Evolutionary conservation across 2,888 invertebrate genomes (phyloP).

Genomic region (Ormyrus pomaceus): DNA sequence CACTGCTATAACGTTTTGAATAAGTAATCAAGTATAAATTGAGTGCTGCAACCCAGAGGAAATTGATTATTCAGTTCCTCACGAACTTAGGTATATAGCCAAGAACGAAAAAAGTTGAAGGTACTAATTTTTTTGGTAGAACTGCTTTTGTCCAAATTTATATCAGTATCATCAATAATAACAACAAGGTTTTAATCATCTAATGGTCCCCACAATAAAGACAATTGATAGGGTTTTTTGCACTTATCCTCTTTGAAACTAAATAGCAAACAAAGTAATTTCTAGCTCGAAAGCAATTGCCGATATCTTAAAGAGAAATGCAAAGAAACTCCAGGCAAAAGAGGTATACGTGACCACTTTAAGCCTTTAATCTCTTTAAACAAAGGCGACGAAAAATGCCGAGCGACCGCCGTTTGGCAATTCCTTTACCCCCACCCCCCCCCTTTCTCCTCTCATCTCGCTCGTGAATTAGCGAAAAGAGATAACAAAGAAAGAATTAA

Average conservation of each 20-base stretch:
- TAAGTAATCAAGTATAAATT: too few relatives aligned
- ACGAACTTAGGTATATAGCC: too few relatives aligned
- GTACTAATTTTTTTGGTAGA: too few relatives aligned
- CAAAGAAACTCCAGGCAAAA: not conserved
- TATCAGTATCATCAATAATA: too few relatives aligned
- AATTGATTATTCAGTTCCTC: too few relatives aligned
- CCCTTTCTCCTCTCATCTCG: conserved; percentile 43
- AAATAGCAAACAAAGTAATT: conserved; percentile 7
- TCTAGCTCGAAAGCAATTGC: not conserved
- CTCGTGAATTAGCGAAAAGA: conserved; percentile 67
- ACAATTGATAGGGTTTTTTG: too few relatives aligned
- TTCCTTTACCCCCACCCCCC: conserved; percentile 47
- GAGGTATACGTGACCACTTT: conserved; percentile 61
- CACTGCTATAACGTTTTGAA: too few relatives aligned
- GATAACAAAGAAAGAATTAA: conserved; percentile 71
- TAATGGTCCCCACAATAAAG: too few relatives aligned
- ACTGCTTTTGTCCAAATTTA: too few relatives aligned
- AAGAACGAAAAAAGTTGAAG: too few relatives aligned
- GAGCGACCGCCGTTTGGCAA: conserved; percentile 16
- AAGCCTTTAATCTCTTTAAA: conserved; percentile 69
- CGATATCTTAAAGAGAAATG: not conserved
- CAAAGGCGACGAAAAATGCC: conserved; percentile 67
- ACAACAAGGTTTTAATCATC: too few relatives aligned
- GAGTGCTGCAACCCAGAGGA: too few relatives aligned
- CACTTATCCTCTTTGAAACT: not conserved